phyloP scores from a whole-genome alignment of 1,140 invertebrate genomes.

The Drosophila orosa region DNA sequence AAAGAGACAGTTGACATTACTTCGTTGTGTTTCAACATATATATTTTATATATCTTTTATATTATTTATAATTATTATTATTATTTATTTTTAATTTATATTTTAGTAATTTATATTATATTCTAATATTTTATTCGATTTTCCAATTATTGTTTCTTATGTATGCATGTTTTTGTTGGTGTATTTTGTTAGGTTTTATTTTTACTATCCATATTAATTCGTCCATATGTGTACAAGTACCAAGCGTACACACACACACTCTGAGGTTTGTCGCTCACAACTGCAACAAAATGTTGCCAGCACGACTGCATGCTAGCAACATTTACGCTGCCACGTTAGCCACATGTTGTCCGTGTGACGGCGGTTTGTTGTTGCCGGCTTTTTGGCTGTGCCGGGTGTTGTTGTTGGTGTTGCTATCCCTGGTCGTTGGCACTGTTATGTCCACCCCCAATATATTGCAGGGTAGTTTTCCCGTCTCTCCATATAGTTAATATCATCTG shows the following conservation, averaged over 20 bases:
- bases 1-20: too few relatives aligned
- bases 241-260: slow-evolving; percentile 40
- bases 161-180: too few relatives aligned
- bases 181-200: too few relatives aligned
- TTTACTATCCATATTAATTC: too few relatives aligned
- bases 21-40: too few relatives aligned
- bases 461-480: slow-evolving; percentile 61
- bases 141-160: too few relatives aligned
- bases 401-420: slow-evolving; percentile 29
- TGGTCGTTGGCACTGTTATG: slow-evolving; percentile 53
- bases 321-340: background rate
- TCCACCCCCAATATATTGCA: slow-evolving; percentile 30
- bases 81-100: background rate
- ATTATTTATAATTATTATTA: background rate
- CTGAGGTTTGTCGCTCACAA: background rate
- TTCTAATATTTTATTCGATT: too few relatives aligned
- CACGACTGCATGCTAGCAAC: slow-evolving; percentile 8
- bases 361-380: slow-evolving; percentile 73
- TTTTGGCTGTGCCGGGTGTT: slow-evolving; percentile 52
- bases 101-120: too few relatives aligned
- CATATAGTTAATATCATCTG: slow-evolving; percentile 14
- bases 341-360: slow-evolving; percentile 30
- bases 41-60: too few relatives aligned
- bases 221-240: slow-evolving; percentile 32
- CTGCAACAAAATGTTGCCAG: slow-evolving; percentile 23